These are phyloP conservation scores for Ceramica pisi DNA, from an alignment of 2,888 invertebrate species.

Conservation along the genomic window DNA sequence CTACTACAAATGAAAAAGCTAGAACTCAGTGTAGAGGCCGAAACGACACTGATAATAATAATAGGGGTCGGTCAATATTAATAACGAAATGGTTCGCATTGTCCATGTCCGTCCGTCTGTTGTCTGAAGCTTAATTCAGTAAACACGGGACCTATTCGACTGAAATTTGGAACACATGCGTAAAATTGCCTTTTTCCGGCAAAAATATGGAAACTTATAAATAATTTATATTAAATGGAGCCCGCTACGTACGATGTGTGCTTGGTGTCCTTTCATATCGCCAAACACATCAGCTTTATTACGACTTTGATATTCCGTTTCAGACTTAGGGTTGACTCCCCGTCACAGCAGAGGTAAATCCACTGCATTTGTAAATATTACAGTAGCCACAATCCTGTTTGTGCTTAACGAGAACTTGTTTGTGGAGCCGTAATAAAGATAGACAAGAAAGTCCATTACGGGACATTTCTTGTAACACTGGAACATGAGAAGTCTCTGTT, in stretches of 20 bases:
- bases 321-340: conserved; percentile 44
- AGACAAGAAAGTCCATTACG: neutral
- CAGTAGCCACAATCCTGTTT: conserved; percentile 36
- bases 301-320: conserved; percentile 60
- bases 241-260: conserved; percentile 31
- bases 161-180: conserved; percentile 51
- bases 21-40: conserved; percentile 5
- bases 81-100: conserved; percentile 34
- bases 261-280: conserved; percentile 46
- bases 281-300: conserved; percentile 54
- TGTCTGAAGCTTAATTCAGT: conserved; percentile 44
- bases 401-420: conserved; percentile 33
- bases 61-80: conserved; percentile 43
- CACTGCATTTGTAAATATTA: conserved; percentile 52
- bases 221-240: conserved; percentile 51
- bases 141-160: conserved; percentile 40
- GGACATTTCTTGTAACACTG: conserved; percentile 12
- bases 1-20: conserved; percentile 35
- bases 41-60: conserved; percentile 43
- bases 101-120: conserved; percentile 41
- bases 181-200: conserved; percentile 37
- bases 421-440: conserved; percentile 31
- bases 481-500: conserved; percentile 17
- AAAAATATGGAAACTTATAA: conserved; percentile 50
- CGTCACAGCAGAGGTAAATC: conserved; percentile 27